Percentiles rank a stretch among this genome's conserved stretches.
Conservation (phyloP, 1,140 invertebrate species). For the Atta colombica region DNA sequence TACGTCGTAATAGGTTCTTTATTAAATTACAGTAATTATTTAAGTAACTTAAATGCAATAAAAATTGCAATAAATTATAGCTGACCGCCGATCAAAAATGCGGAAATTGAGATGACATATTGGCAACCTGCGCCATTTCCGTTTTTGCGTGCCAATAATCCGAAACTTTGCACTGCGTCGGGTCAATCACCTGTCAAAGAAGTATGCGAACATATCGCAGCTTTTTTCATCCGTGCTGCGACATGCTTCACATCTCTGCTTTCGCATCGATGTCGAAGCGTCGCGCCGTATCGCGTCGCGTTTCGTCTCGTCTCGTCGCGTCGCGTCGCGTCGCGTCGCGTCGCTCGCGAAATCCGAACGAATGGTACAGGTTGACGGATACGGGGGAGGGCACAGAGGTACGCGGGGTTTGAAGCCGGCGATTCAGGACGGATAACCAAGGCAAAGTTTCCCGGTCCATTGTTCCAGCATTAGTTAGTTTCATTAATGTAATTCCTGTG, state of each 20-base stretch:
- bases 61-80: neutral
- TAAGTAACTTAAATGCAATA: neutral
- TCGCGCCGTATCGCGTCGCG: neutral
- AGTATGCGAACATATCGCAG: conserved; percentile 46
- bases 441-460: conserved; percentile 64
- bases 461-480: conserved; percentile 78
- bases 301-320: conserved; percentile 9
- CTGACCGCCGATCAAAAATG: neutral
- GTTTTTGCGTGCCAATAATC: conserved; percentile 38
- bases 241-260: conserved; percentile 45
- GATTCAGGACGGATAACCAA: conserved; percentile 39
- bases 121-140: conserved; percentile 20
- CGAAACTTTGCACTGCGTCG: conserved; percentile 32
- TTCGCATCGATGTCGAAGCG: conserved; percentile 47
- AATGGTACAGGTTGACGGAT: conserved; percentile 51
- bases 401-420: conserved; percentile 24
- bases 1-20: neutral
- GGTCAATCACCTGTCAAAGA: conserved; percentile 58
- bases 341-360: conserved; percentile 52
- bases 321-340: conserved; percentile 30
- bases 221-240: conserved; percentile 45
- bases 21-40: neutral
- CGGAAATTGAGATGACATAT: neutral
- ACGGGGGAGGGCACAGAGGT: too few relatives aligned
- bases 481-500: conserved; percentile 81